phyloP scores from a whole-genome alignment of 2,888 invertebrate genomes.

The Papilio protenor region DNA sequence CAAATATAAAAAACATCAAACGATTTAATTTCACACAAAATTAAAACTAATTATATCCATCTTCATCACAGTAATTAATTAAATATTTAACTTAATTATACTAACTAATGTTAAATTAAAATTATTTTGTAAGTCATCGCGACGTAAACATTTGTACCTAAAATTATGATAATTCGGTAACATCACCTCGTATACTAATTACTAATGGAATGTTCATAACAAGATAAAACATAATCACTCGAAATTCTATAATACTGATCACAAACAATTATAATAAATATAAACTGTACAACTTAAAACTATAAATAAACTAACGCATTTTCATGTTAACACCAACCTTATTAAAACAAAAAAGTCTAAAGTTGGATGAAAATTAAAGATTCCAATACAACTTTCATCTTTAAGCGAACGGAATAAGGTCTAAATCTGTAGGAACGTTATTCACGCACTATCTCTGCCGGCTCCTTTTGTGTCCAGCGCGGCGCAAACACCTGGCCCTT shows the following conservation, averaged over 20 bases:
- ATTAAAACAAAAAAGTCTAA: background rate
- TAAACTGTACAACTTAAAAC: slow-evolving; percentile 29
- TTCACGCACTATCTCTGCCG: slow-evolving; percentile 55
- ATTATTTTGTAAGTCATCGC: slow-evolving; percentile 40
- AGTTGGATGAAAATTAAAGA: background rate
- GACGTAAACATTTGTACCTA: slow-evolving; percentile 47
- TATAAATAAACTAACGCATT: background rate
- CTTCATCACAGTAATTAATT: slow-evolving; percentile 44
- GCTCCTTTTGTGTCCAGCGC: slow-evolving; percentile 62
- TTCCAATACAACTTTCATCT: background rate
- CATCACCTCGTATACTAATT: slow-evolving; percentile 58
- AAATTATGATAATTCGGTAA: slow-evolving; percentile 53
- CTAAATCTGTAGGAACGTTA: slow-evolving; percentile 35
- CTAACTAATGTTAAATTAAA: slow-evolving; percentile 32
- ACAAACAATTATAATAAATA: slow-evolving; percentile 52
- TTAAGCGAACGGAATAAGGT: background rate
- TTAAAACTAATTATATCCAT: slow-evolving; percentile 35
- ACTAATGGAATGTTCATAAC: slow-evolving; percentile 59
- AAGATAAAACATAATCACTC: slow-evolving; percentile 49
- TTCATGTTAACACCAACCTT: background rate
- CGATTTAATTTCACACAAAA: slow-evolving; percentile 55
- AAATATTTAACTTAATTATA: slow-evolving; percentile 18
- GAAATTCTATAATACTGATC: slow-evolving; percentile 73
- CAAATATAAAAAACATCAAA: slow-evolving; percentile 59
- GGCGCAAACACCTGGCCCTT: slow-evolving; percentile 62